A percentile compares a stretch with the other conserved stretches of the same genome.
These are phyloP conservation scores for Melopsittacus undulatus DNA, from an alignment of 2,797 vertebrate species.

Conservation along the genomic window DNA sequence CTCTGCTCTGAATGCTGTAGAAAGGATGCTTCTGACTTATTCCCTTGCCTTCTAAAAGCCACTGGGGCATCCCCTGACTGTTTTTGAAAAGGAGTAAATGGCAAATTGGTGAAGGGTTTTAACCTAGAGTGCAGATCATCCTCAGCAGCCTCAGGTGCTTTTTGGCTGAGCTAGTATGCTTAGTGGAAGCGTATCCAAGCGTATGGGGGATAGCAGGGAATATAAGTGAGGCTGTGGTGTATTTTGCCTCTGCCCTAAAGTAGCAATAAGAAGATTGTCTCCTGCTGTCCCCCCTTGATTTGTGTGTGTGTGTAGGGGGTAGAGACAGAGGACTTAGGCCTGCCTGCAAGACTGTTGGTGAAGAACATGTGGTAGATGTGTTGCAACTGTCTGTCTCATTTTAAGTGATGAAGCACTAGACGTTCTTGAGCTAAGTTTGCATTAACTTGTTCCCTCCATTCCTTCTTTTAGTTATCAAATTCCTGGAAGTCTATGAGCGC, in stretches of 20 bases:
- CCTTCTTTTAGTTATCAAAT: constrained; percentile 85
- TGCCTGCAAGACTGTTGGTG: not conserved
- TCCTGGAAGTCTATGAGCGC: constrained; percentile 92
- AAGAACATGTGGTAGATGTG: constrained; percentile 16
- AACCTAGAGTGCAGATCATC: not conserved
- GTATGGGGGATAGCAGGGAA: not conserved
- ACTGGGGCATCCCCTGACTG: not conserved
- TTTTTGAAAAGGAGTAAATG: not conserved
- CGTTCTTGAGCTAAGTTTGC: constrained; percentile 3
- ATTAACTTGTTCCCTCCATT: constrained; percentile 50
- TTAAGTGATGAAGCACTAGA: not conserved
- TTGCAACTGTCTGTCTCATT: constrained; percentile 35
- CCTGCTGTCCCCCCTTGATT: not conserved
- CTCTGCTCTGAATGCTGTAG: not conserved
- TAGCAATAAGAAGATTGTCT: not conserved
- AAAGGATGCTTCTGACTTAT: not conserved
- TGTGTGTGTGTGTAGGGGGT: not conserved
- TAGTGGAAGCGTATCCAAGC: not conserved
- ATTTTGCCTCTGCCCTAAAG: not conserved
- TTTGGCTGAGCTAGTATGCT: not conserved
- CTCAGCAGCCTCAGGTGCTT: not conserved
- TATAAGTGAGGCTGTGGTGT: not conserved
- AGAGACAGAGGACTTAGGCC: not conserved
- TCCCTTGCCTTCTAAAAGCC: not conserved
- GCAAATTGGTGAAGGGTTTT: not conserved